Evolutionary conservation across 1,140 invertebrate genomes (phyloP).

Genomic region (Lordiphosa mommai): DNA sequence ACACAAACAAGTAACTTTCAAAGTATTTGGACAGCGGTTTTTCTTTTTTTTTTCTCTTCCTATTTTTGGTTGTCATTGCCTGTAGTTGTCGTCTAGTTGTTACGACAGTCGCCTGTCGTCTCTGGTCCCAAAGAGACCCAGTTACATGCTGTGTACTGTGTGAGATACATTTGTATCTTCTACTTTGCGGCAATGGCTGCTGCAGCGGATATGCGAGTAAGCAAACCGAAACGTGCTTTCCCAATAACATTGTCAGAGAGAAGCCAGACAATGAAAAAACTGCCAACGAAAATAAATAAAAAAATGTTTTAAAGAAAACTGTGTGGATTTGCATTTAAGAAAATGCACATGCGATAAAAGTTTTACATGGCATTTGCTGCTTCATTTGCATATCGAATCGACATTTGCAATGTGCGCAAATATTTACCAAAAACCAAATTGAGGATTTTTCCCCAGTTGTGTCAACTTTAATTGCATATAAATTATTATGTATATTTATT

Average conservation of each 20-base stretch:
- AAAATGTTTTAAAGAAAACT: constrained; percentile 73
- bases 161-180: constrained; percentile 39
- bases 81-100: constrained; percentile 45
- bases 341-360: constrained; percentile 70
- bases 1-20: constrained; percentile 24
- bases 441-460: constrained; percentile 40
- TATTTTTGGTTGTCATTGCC: constrained; percentile 12
- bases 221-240: constrained; percentile 65
- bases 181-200: constrained; percentile 21
- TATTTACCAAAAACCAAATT: constrained; percentile 21
- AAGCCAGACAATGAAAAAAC: constrained; percentile 65
- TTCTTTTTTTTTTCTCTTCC: constrained; percentile 5
- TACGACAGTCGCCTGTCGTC: constrained; percentile 20
- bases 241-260: constrained; percentile 49
- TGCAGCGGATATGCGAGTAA: constrained; percentile 56
- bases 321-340: constrained; percentile 76
- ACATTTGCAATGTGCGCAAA: constrained; percentile 36
- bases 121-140: neutral
- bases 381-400: constrained; percentile 63
- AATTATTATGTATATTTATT: constrained; percentile 48
- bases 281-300: constrained; percentile 68
- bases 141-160: constrained; percentile 18
- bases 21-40: constrained; percentile 45
- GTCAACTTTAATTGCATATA: constrained; percentile 55
- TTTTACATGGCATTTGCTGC: constrained; percentile 61